Base-by-base conservation (phyloP, 2,888 invertebrate species). In the Notodonta dromedarius region DNA sequence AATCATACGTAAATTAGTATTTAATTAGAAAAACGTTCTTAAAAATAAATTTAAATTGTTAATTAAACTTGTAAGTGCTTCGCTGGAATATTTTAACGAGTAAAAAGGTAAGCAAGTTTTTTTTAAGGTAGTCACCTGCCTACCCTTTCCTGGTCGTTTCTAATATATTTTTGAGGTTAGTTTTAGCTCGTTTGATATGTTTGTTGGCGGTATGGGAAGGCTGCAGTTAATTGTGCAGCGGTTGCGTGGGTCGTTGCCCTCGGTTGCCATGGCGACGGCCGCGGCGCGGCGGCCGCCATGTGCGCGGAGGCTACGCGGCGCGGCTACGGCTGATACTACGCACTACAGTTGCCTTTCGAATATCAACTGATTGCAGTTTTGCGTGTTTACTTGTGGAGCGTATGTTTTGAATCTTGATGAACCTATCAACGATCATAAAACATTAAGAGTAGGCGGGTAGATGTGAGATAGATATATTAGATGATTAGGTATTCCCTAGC, bases 161-260 rank as follows among this genome's bases (percentile, higher is more conserved):
- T n/a, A 39, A 40, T 39, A 52, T 39, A 12, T 44, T 24, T 5
- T 46, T 42, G 56, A 58, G 44, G 0, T 55, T 52, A 24, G 52
- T 11, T 24, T 9, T 51, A n/a, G 48, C 9, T 14, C 4, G 24
- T 11, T 32, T 16, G 52, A 54, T 16, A 61, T 42, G 48, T 60
- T 56, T 35, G 50, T 56, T 62, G 24, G 53, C 50, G 48, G 59
- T 59, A 57, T 66, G 54, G 61, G 64, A 66, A 69, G 65, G 69
- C 60, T 75, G 71, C 80, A 82, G 79, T 79, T 24, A 24, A 24
- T 24, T 79, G 75, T 78, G 76, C 72, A 76, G 82, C 78, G 78
- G 76, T 79, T 73, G 86, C 83, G 83, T 82, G 84, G 91, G 88
- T 89, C 89, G 82, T 86, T 85, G 90, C 90, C 87, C 91, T 73